Conservation (phyloP, 2,888 invertebrate genomes). For the Lasioglossum marginatum region DNA sequence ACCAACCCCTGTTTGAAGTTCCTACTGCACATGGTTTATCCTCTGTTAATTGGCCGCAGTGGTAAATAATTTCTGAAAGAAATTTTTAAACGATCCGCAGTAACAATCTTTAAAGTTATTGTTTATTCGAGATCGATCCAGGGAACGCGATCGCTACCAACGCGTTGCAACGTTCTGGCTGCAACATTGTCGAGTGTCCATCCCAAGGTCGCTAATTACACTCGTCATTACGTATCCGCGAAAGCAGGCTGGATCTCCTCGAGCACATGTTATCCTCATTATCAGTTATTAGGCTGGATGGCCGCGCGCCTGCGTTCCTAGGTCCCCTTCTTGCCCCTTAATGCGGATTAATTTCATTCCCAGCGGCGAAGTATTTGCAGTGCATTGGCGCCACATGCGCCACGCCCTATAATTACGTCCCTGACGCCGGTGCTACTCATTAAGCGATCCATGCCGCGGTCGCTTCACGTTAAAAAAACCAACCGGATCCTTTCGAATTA, state of each 20-base stretch:
- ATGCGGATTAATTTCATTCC: conserved; percentile 60
- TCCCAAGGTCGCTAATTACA: not conserved
- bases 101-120: not conserved
- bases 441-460: conserved; percentile 22
- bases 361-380: conserved; percentile 57
- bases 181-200: not conserved
- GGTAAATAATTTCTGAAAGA: no score
- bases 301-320: conserved; percentile 30
- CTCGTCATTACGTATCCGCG: not conserved
- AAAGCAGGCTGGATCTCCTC: not conserved
- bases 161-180: not conserved
- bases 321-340: conserved; percentile 22
- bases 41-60: no score
- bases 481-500: conserved; percentile 31
- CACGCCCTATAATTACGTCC: conserved; percentile 62
- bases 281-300: conserved; percentile 17
- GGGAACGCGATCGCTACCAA: no score
- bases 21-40: no score
- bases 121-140: not conserved
- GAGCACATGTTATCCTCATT: conserved; percentile 22
- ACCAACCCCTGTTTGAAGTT: no score
- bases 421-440: conserved; percentile 51
- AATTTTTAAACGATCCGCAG: not conserved
- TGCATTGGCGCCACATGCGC: conserved; percentile 57
- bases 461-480: conserved; percentile 29